Percentiles rank a stretch among this genome's conserved stretches.
phyloP scores from a whole-genome alignment of 1,140 invertebrate genomes.

The Cryptotermes secundus region DNA sequence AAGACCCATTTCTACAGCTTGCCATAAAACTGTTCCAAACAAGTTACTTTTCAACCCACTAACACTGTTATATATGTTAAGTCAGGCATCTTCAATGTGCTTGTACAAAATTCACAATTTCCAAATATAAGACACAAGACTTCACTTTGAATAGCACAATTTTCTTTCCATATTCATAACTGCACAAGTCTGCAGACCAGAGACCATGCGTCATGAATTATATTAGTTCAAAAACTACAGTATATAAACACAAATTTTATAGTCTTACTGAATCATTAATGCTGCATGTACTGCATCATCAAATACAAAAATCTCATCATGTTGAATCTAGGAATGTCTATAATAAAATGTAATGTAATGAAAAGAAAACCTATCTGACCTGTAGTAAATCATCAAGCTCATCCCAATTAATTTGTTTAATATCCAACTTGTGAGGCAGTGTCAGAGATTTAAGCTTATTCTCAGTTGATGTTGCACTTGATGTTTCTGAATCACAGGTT shows the following conservation, averaged over 20 bases:
- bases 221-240: background rate
- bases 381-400: conserved; percentile 68
- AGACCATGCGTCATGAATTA: background rate
- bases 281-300: too few species aligned
- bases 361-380: conserved; percentile 42
- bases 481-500: background rate
- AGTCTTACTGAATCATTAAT: background rate
- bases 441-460: conserved; percentile 47
- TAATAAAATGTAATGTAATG: too few species aligned
- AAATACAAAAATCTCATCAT: background rate
- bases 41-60: too few species aligned
- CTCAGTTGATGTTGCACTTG: background rate
- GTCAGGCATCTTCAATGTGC: too few species aligned
- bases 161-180: too few species aligned
- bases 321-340: too few species aligned
- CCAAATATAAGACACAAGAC: too few species aligned
- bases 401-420: conserved; percentile 66
- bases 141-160: too few species aligned
- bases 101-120: too few species aligned
- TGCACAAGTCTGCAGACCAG: background rate
- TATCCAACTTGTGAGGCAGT: conserved; percentile 66
- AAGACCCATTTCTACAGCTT: too few species aligned
- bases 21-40: too few species aligned
- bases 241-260: background rate
- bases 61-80: too few species aligned